Base-by-base conservation (phyloP, 2,797 vertebrate species). In the Toxotes lorentzi region DNA sequence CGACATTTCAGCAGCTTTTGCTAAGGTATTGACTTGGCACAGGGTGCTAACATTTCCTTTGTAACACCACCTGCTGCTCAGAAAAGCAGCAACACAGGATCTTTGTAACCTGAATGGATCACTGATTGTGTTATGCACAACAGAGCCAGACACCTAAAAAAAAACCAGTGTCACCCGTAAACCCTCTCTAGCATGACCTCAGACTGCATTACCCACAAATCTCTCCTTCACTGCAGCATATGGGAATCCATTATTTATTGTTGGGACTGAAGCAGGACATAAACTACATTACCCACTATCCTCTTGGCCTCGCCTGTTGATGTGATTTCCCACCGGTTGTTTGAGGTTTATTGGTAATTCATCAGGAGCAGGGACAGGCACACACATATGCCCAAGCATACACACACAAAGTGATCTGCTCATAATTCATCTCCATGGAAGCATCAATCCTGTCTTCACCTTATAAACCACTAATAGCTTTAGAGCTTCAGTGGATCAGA, bases 61-160 rank as follows among this genome's bases (percentile, higher is more conserved):
- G 73, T 78, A 30, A 24, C 24, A 62, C 58, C 86, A 82, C 78
- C 85, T 83, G 85, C 80, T 71, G 68, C 62, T 24, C 68, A 60
- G 43, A 67, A 7, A 0, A 35, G 38, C 48, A 59, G 53, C 43
- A 50, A 41, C 8, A 43, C 16, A n/a, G 30, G 17, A 45, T 24
- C 63, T 48, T 53, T 80, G 69, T 51, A 30, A 59, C 30, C 51
- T 86, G 81, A 88, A 87, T 67, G 74, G 47, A 73, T 27, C 45
- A 14, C 71, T 80, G 73, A 78, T 79, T 76, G 43, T 34, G 62
- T 70, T 65, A 70, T 76, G 53, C 65, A 66, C 73, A 48, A 54
- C 30, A 68, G 51, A 56, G 27, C 41, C 40, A 54, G 50, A 17
- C 57, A 70, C 43, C 5, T 8, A 48, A 43, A 21, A 66, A 66